Percentiles rank a stretch among this genome's conserved stretches.
These are phyloP conservation scores for Microcebus tavaratra DNA, from an alignment of 2,113 vertebrate genomes.

Conservation along the genomic window DNA sequence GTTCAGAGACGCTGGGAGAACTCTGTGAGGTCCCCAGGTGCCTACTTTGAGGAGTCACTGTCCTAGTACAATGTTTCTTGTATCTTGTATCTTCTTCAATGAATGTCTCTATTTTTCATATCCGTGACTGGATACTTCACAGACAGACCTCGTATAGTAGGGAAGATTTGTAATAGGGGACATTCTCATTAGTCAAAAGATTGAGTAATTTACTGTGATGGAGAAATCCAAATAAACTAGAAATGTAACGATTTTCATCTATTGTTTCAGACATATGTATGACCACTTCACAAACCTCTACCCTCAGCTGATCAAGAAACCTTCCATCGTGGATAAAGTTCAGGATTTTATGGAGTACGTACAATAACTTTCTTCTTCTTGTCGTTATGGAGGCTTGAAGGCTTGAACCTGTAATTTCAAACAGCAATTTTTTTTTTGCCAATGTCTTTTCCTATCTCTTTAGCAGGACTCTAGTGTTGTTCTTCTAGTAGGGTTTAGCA, in stretches of 20 bases:
- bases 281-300: constrained; percentile 93
- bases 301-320: constrained; percentile 89
- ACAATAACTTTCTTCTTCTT: constrained; percentile 46
- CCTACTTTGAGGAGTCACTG: too few species aligned
- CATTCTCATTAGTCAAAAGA: not conserved
- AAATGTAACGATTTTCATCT: constrained; percentile 60
- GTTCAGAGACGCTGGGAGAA: too few species aligned
- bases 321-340: constrained; percentile 80
- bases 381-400: not conserved
- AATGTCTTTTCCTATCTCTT: not conserved
- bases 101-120: too few species aligned
- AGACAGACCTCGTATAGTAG: not conserved
- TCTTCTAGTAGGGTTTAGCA: not conserved
- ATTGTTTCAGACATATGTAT: constrained; percentile 89
- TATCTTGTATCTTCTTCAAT: too few species aligned
- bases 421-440: not conserved
- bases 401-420: not conserved
- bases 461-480: not conserved
- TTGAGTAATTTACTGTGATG: not conserved
- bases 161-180: not conserved
- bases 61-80: too few species aligned
- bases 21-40: too few species aligned
- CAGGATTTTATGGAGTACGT: constrained; percentile 90
- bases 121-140: too few species aligned
- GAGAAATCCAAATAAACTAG: not conserved